A percentile compares a stretch with the other conserved stretches of the same genome.
These are phyloP conservation scores for Stenodera caucasica DNA, from an alignment of 2,888 invertebrate genomes.

Conservation along the genomic window DNA sequence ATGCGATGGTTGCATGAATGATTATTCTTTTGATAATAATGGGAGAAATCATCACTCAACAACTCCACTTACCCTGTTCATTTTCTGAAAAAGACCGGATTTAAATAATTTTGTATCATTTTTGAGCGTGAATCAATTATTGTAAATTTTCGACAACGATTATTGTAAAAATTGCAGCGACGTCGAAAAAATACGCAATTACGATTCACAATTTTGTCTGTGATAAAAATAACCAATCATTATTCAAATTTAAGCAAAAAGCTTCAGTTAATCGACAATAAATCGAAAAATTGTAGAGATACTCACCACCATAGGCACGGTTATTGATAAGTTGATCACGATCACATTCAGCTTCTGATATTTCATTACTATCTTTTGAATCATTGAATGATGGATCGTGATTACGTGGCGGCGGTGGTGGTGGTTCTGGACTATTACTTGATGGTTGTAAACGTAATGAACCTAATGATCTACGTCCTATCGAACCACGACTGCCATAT, in stretches of 20 bases:
- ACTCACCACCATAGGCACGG: constrained; percentile 83
- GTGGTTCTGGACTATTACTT: constrained; percentile 64
- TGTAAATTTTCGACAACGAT: too few species aligned
- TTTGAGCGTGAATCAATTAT: background rate
- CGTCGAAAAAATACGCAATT: background rate
- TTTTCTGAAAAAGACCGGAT: constrained; percentile 54
- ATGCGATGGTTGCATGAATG: constrained; percentile 15
- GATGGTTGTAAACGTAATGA: constrained; percentile 64
- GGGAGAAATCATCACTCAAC: constrained; percentile 35
- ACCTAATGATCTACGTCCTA: constrained; percentile 59
- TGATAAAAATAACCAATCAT: constrained; percentile 13
- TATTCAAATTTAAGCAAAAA: constrained; percentile 3
- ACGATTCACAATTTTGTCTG: background rate
- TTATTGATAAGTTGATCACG: constrained; percentile 75
- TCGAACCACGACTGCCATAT: constrained; percentile 84
- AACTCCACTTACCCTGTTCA: constrained; percentile 55
- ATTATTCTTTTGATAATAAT: background rate
- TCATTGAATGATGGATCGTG: constrained; percentile 87
- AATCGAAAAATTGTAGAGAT: constrained; percentile 11
- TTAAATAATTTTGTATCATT: constrained; percentile 25
- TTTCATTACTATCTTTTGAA: constrained; percentile 92
- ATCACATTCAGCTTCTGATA: constrained; percentile 92
- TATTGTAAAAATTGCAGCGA: too few species aligned
- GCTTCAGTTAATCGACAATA: constrained; percentile 11
- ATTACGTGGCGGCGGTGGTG: constrained; percentile 78